phyloP scores from a whole-genome alignment of 2,888 invertebrate species.

The Volucella zonaria region DNA sequence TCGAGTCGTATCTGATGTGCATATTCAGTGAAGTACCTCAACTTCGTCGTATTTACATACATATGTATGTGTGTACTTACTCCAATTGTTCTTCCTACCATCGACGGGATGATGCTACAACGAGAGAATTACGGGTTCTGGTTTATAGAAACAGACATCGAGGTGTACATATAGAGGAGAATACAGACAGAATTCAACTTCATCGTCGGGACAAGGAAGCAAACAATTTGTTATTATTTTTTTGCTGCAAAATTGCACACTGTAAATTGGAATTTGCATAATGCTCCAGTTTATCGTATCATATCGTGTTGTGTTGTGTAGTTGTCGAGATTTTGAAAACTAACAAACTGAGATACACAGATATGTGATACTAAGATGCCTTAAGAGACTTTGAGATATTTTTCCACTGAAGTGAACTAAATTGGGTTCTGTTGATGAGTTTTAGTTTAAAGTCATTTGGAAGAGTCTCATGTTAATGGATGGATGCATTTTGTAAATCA shows the following conservation, averaged over 20 bases:
- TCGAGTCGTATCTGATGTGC: slow-evolving; percentile 1
- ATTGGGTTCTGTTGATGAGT: slow-evolving; percentile 39
- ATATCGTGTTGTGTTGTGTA: slow-evolving; percentile 22
- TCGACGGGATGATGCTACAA: slow-evolving; percentile 15
- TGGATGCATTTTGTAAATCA: background rate
- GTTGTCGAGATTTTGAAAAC: slow-evolving; percentile 44
- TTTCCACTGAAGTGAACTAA: slow-evolving; percentile 26
- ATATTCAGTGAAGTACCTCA: slow-evolving; percentile 53
- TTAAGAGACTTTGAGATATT: slow-evolving; percentile 5
- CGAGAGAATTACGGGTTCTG: slow-evolving; percentile 52
- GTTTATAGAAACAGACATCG: slow-evolving; percentile 16
- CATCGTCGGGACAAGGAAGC: slow-evolving; percentile 44
- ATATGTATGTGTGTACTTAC: slow-evolving; percentile 2
- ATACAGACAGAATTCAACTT: background rate
- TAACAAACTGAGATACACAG: too few relatives aligned
- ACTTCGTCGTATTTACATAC: slow-evolving; percentile 16
- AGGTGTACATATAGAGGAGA: background rate
- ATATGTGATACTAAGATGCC: too few relatives aligned
- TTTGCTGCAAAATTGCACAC: slow-evolving; percentile 55
- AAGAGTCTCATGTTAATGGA: background rate
- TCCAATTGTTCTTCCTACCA: background rate
- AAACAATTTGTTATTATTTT: slow-evolving; percentile 68
- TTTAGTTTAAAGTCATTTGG: slow-evolving; percentile 17
- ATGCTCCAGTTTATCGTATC: slow-evolving; percentile 60
- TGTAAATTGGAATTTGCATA: slow-evolving; percentile 71